Evolutionary conservation across 2,888 invertebrate species (phyloP).

Genomic region (Lottia scabra): DNA sequence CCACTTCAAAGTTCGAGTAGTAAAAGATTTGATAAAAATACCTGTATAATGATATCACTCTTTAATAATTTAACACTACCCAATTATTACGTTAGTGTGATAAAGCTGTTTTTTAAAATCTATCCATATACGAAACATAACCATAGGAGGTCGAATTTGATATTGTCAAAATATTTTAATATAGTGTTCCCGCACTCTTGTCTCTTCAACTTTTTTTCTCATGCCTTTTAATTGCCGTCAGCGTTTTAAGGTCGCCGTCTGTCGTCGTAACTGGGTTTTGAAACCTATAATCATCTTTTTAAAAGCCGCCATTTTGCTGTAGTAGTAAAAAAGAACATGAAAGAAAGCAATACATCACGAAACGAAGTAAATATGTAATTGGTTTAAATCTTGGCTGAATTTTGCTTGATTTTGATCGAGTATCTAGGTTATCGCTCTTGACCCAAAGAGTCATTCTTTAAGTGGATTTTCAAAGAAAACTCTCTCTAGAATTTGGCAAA

Average conservation of each 20-base stretch:
- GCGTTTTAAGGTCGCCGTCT: neutral
- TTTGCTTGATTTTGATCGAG: too few relatives aligned
- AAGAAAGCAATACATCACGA: neutral
- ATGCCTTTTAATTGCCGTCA: neutral
- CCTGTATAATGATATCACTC: too few relatives aligned
- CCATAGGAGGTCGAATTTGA: neutral
- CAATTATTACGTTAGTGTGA: too few relatives aligned
- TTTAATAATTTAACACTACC: too few relatives aligned
- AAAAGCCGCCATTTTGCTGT: neutral
- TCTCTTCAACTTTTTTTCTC: neutral
- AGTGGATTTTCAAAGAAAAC: too few relatives aligned
- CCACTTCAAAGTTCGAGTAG: too few relatives aligned
- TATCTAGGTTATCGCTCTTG: too few relatives aligned
- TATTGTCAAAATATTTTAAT: neutral
- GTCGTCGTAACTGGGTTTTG: neutral
- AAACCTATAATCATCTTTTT: constrained; percentile 1
- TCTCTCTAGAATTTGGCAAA: too few relatives aligned
- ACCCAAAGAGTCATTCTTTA: too few relatives aligned
- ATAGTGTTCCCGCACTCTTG: neutral
- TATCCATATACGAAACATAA: neutral
- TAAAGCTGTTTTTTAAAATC: neutral
- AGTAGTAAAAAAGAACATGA: neutral
- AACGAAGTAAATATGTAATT: neutral
- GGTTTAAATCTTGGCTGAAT: too few relatives aligned
- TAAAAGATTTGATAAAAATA: too few relatives aligned